Conservation (phyloP, 2,113 vertebrate species). For the Marmota monax region DNA sequence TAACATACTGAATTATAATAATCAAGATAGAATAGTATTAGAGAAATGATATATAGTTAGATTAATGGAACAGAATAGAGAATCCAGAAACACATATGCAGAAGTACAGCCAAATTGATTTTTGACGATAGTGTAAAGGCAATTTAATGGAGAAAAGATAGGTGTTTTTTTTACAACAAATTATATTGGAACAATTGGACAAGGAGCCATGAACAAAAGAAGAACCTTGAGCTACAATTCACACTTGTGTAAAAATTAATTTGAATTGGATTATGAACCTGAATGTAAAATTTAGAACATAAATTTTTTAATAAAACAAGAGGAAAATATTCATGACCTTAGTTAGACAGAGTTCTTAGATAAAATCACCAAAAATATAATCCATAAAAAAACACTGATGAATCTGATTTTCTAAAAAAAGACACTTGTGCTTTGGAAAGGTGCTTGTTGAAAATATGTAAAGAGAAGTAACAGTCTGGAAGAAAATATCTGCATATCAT, state of each 20-base stretch:
- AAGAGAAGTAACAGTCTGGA: neutral
- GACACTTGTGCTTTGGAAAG: neutral
- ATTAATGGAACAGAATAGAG: neutral
- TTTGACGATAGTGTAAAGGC: neutral
- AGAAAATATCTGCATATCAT: neutral
- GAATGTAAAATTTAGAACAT: conserved; percentile 1
- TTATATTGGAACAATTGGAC: neutral
- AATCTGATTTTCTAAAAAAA: neutral
- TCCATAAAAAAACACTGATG: neutral
- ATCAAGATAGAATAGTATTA: neutral
- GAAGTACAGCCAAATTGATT: neutral
- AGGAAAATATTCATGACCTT: neutral
- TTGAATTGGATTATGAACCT: neutral
- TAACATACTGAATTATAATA: neutral
- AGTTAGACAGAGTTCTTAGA: neutral
- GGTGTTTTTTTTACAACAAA: neutral
- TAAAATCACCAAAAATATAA: conserved; percentile 14
- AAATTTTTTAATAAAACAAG: conserved; percentile 31
- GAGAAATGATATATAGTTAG: neutral
- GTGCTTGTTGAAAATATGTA: neutral
- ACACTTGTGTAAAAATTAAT: conserved; percentile 24
- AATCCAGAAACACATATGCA: neutral
- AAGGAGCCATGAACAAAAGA: neutral
- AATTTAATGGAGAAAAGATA: neutral
- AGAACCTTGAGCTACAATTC: neutral